Conservation (phyloP, 1,140 invertebrate species). For the Dysdera silvatica region DNA sequence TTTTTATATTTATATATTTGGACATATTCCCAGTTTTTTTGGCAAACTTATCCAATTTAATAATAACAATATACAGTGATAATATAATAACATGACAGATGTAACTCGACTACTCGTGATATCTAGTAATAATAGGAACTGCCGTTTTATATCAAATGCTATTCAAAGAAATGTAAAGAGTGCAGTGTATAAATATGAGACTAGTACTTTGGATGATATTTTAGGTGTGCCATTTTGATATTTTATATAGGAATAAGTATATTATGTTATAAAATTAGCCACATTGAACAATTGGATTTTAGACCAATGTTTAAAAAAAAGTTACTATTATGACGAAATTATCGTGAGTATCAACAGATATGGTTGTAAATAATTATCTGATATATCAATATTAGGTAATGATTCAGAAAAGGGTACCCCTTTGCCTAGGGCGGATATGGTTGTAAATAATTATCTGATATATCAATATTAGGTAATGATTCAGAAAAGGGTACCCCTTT, state of each 20-base stretch:
- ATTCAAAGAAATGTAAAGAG: conserved; percentile 8
- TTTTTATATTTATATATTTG: too few species aligned
- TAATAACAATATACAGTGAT: too few species aligned
- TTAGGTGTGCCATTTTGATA: conserved; percentile 1
- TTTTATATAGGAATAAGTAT: background rate
- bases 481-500: too few species aligned
- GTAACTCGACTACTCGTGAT: conserved; percentile 7
- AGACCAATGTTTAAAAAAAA: background rate
- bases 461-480: too few species aligned
- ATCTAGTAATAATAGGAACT: conserved; percentile 4
- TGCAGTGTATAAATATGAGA: conserved; percentile 24
- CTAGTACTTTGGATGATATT: conserved; percentile 21
- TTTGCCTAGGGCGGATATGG: too few species aligned
- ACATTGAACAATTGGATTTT: background rate
- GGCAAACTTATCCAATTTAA: too few species aligned
- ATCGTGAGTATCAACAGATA: background rate
- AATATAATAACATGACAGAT: too few species aligned
- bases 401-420: too few species aligned
- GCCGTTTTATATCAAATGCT: conserved; percentile 15
- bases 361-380: background rate
- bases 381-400: background rate
- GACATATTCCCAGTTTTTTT: too few species aligned
- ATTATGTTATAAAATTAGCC: background rate
- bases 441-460: too few species aligned
- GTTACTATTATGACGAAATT: background rate